Evolutionary conservation across 1,140 invertebrate genomes (phyloP), one percentile per base, ranked within the genome.

Genomic region (Sitobion miscanthi): DNA sequence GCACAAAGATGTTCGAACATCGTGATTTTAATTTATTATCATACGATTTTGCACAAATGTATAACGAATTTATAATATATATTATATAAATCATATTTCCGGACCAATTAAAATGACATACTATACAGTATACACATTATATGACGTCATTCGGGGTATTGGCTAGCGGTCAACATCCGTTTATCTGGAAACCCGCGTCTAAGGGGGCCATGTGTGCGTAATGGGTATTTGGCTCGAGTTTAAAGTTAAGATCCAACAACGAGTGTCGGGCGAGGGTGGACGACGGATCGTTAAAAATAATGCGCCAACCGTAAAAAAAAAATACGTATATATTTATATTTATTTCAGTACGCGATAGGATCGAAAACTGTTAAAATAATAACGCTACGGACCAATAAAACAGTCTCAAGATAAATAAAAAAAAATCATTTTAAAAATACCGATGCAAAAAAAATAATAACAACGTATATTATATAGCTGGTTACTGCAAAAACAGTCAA

Each of bases 281-380:
- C 88, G 82, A 90, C 89, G 82, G 82, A 93, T 85, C 91, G 91
- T 93, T 93, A 93, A 93, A 93, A 93, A 85, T 93, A 93, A 93
- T 92, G 77, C 45, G 45, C 69, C 52, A 82, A 83, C 90, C 90
- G 38, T 90, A 69, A 90, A 69, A 57, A 52, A 38, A 89, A 49
- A 85, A 25, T 85, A 85, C 30, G 62, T 52, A 88, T 42, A 52
- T 49, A 87, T 89, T 54, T 57, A 57, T 89, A 89, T 89, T 90
- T 90, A 85, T 93, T 85, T 83, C 82, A 45, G 77, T 77, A 45
- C 82, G 49, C 82, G 91, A 82, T 93, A 85, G 21, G 49, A 93
- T 93, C 77, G 91, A 57, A 85, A 93, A 93, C 82, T 86, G 77
- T 93, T 93, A 85, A 85, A 85, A 93, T 93, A 93, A 93, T 85